Conservation (phyloP, 1,140 invertebrate genomes). For the Apis laboriosa region DNA sequence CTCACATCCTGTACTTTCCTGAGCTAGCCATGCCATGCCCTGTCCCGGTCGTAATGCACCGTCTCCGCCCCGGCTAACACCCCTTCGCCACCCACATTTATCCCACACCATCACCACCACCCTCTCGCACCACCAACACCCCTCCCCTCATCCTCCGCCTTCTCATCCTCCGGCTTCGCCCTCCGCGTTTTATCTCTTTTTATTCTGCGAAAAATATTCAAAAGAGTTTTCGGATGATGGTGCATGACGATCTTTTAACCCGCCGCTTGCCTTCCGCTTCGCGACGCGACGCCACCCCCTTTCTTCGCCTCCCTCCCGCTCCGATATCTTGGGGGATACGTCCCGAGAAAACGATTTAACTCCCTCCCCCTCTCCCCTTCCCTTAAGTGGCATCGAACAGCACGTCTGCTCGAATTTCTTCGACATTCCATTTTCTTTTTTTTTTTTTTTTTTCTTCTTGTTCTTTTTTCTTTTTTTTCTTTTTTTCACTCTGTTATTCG, state of each 20-base stretch:
- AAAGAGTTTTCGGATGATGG: slow-evolving; percentile 64
- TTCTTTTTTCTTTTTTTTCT: neutral
- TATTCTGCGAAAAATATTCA: slow-evolving; percentile 66
- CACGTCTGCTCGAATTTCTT: slow-evolving; percentile 9
- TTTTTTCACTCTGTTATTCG: neutral
- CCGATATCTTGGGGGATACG: slow-evolving; percentile 3
- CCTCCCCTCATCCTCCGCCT: slow-evolving; percentile 30
- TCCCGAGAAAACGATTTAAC: slow-evolving; percentile 39
- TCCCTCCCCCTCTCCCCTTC: neutral
- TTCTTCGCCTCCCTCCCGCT: neutral
- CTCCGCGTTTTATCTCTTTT: slow-evolving; percentile 46
- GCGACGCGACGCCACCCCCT: slow-evolving; percentile 27
- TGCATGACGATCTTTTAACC: slow-evolving; percentile 61
- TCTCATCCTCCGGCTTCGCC: slow-evolving; percentile 28
- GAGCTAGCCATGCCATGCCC: slow-evolving; percentile 75
- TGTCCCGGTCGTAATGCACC: slow-evolving; percentile 76
- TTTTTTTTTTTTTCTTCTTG: neutral
- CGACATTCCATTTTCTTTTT: neutral
- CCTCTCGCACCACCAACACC: slow-evolving; percentile 24
- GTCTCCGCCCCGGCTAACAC: slow-evolving; percentile 65
- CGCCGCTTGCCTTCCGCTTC: slow-evolving; percentile 39
- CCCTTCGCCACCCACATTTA: slow-evolving; percentile 43
- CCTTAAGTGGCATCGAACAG: slow-evolving; percentile 36
- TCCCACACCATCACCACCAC: slow-evolving; percentile 49
- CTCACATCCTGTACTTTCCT: slow-evolving; percentile 75